Evolutionary conservation across 2,797 vertebrate genomes (phyloP).

Genomic region (Eulemur mongoz): DNA sequence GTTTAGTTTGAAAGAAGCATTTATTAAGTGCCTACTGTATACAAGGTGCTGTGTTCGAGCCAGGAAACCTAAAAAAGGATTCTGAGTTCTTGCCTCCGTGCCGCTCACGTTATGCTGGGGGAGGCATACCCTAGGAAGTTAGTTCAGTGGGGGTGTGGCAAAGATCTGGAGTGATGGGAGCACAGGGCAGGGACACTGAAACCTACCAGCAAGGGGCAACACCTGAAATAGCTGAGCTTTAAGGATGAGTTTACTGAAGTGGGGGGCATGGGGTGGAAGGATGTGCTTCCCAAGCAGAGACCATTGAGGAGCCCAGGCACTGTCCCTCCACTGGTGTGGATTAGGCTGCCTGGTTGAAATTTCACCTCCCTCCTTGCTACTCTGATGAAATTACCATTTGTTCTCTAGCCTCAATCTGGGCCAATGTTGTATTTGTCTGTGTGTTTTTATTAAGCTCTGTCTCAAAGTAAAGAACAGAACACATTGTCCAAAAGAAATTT

Average conservation of each 20-base stretch:
- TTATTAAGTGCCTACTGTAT: neutral
- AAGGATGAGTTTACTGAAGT: neutral
- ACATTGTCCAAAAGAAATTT: neutral
- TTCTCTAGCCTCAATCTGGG: neutral
- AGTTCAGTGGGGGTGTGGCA: neutral
- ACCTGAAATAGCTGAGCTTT: neutral
- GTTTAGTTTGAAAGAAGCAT: neutral
- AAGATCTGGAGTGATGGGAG: neutral
- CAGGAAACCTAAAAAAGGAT: neutral
- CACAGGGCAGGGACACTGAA: neutral
- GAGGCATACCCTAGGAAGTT: neutral
- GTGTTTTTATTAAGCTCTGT: neutral
- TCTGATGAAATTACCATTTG: neutral
- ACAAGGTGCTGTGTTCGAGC: neutral
- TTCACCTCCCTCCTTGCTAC: neutral
- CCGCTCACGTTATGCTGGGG: neutral
- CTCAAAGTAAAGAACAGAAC: neutral
- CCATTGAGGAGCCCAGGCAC: neutral
- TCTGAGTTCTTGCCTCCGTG: neutral
- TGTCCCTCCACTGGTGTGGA: neutral
- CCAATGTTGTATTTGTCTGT: neutral
- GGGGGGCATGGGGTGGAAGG: accelerated
- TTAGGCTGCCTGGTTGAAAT: accelerated
- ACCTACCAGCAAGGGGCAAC: neutral
- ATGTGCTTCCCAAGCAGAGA: neutral